Conservation (phyloP, 2,113 vertebrate species). For the Lycaon pictus region DNA sequence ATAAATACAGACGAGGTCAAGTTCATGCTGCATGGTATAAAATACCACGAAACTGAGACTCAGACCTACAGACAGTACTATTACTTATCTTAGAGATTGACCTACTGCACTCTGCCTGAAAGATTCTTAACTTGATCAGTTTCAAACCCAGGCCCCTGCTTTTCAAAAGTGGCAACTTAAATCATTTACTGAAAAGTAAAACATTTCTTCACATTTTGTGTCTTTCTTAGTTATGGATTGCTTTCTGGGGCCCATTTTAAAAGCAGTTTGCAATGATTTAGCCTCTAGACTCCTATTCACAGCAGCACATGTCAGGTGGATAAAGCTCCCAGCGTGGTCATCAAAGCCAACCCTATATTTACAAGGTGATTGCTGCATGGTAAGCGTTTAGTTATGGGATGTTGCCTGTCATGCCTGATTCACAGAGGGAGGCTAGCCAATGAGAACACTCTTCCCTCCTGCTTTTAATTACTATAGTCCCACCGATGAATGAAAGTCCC, state of each 20-base stretch:
- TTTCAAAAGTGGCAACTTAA: constrained; percentile 74
- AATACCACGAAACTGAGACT: constrained; percentile 69
- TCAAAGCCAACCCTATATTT: constrained; percentile 41
- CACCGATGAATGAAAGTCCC: constrained; percentile 77
- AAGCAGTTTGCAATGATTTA: constrained; percentile 75
- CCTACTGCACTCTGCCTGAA: background rate
- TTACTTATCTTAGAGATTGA: constrained; percentile 65
- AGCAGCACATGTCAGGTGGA: constrained; percentile 66
- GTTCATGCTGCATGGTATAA: background rate
- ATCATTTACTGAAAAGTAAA: constrained; percentile 71
- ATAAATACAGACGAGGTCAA: constrained; percentile 77
- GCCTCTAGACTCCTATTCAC: constrained; percentile 68
- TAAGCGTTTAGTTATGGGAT: constrained; percentile 62
- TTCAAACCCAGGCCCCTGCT: constrained; percentile 64
- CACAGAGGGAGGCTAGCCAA: background rate
- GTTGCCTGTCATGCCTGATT: constrained; percentile 29
- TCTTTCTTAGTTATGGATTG: constrained; percentile 73
- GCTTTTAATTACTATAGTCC: constrained; percentile 75
- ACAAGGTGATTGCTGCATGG: background rate
- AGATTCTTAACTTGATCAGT: constrained; percentile 34
- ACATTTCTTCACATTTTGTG: constrained; percentile 65
- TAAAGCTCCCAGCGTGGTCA: constrained; percentile 69
- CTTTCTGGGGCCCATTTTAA: constrained; percentile 76
- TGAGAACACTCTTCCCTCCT: background rate
- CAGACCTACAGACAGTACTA: constrained; percentile 54